phyloP scores from a whole-genome alignment of 2,888 invertebrate genomes.

The Magallana nippona region DNA sequence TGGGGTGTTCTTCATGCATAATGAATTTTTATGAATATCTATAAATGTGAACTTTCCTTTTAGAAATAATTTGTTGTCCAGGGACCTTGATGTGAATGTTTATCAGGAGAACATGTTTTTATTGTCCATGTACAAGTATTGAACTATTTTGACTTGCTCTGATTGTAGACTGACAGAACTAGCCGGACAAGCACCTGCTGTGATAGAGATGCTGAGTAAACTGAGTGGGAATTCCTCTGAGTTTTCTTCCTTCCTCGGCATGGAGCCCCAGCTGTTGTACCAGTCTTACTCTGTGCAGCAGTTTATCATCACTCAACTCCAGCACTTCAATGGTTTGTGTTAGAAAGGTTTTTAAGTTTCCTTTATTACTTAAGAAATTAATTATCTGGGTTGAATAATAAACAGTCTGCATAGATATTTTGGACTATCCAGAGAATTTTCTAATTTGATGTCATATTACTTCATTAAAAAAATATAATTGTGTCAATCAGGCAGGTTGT shows the following conservation, averaged over 20 bases:
- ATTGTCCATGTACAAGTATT: background rate
- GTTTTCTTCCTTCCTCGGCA: background rate
- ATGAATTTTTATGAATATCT: background rate
- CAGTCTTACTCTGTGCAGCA: slow-evolving; percentile 51
- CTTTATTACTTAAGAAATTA: too few relatives aligned
- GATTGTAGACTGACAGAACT: background rate
- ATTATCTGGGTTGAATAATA: too few relatives aligned
- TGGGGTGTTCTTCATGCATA: too few relatives aligned
- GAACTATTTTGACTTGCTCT: background rate
- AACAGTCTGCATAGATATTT: too few relatives aligned
- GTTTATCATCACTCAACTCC: slow-evolving; percentile 61
- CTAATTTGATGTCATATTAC: too few relatives aligned
- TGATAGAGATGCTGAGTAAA: slow-evolving; percentile 6
- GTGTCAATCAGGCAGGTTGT: background rate
- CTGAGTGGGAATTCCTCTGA: slow-evolving; percentile 6
- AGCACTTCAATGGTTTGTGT: slow-evolving; percentile 65
- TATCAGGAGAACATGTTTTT: background rate
- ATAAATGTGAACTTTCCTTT: background rate
- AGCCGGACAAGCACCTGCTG: background rate
- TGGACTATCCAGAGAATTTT: too few relatives aligned
- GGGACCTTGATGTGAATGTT: too few relatives aligned
- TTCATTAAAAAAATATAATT: too few relatives aligned
- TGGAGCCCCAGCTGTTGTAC: slow-evolving; percentile 38
- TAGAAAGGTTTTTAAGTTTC: too few relatives aligned
- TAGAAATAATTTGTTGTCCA: too few relatives aligned